These are phyloP conservation scores for Gymnosoma rotundatum DNA, from an alignment of 2,888 invertebrate genomes.

Conservation along the genomic window DNA sequence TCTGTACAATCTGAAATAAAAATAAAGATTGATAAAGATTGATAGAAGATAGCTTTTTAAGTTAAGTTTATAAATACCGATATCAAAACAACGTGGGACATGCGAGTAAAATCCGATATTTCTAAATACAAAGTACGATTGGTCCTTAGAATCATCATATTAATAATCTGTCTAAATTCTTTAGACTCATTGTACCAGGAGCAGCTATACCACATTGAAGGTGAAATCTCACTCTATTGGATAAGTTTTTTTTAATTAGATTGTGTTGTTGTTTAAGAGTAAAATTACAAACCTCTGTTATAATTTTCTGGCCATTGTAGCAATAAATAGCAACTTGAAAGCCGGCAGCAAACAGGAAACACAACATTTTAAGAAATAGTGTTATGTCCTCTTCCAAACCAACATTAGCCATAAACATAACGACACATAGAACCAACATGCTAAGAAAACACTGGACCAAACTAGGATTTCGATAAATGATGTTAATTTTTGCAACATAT, in stretches of 20 bases:
- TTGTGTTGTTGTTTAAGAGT: too few species aligned
- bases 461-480: slow-evolving; percentile 64
- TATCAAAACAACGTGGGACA: slow-evolving; percentile 58
- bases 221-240: slow-evolving; percentile 53
- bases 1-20: slow-evolving; percentile 54
- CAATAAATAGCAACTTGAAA: slow-evolving; percentile 62
- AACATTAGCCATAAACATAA: slow-evolving; percentile 70
- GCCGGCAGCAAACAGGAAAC: slow-evolving; percentile 57
- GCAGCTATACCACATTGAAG: slow-evolving; percentile 44
- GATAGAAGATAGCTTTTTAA: not conserved
- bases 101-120: slow-evolving; percentile 55
- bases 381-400: slow-evolving; percentile 65
- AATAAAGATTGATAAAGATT: not conserved
- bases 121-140: slow-evolving; percentile 56
- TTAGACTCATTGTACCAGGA: slow-evolving; percentile 61
- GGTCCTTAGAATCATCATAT: slow-evolving; percentile 59
- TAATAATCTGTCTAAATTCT: slow-evolving; percentile 58
- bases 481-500: slow-evolving; percentile 62
- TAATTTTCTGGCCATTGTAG: slow-evolving; percentile 64
- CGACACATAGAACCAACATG: slow-evolving; percentile 64
- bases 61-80: slow-evolving; percentile 27
- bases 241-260: not conserved
- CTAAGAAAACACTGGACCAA: slow-evolving; percentile 67
- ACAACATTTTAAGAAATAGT: slow-evolving; percentile 58
- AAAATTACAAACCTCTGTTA: slow-evolving; percentile 44